These are phyloP conservation scores for Eristalis intricaria DNA, from an alignment of 2,888 invertebrate genomes.

Conservation along the genomic window DNA sequence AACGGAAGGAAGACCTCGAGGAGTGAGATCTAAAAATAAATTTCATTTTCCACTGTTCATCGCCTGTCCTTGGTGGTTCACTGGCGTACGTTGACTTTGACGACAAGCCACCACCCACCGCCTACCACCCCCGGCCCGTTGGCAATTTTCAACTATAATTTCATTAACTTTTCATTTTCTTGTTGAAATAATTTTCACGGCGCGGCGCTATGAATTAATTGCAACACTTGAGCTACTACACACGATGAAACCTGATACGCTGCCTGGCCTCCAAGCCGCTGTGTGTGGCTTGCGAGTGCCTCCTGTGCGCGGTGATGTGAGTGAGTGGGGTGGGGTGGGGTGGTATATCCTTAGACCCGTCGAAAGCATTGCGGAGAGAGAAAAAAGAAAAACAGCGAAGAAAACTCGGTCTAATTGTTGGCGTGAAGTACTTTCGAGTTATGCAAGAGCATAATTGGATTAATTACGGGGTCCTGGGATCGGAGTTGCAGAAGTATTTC, in stretches of 20 bases:
- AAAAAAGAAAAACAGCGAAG: background rate
- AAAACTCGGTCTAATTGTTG: constrained; percentile 64
- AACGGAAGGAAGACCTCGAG: background rate
- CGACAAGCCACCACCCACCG: background rate
- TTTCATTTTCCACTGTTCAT: background rate
- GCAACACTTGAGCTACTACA: constrained; percentile 50
- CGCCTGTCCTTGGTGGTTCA: background rate
- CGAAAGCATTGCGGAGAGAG: background rate
- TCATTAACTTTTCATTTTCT: constrained; percentile 68
- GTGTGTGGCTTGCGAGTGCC: background rate
- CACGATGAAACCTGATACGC: constrained; percentile 56
- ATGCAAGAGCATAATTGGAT: constrained; percentile 66
- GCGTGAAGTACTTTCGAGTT: constrained; percentile 52
- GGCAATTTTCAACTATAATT: constrained; percentile 52
- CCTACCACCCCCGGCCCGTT: background rate
- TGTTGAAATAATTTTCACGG: constrained; percentile 68
- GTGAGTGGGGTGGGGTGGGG: background rate
- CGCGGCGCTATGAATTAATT: constrained; percentile 69
- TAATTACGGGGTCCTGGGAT: constrained; percentile 50
- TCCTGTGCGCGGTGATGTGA: background rate
- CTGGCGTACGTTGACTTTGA: constrained; percentile 11
- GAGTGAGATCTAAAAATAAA: constrained; percentile 1
- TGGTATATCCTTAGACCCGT: constrained; percentile 30
- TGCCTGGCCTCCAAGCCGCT: background rate
- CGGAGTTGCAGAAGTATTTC: constrained; percentile 44